Evolutionary conservation across 2,888 invertebrate species (phyloP), one percentile per base, ranked within the genome.

Genomic region (Stenolophus ochropezus): DNA sequence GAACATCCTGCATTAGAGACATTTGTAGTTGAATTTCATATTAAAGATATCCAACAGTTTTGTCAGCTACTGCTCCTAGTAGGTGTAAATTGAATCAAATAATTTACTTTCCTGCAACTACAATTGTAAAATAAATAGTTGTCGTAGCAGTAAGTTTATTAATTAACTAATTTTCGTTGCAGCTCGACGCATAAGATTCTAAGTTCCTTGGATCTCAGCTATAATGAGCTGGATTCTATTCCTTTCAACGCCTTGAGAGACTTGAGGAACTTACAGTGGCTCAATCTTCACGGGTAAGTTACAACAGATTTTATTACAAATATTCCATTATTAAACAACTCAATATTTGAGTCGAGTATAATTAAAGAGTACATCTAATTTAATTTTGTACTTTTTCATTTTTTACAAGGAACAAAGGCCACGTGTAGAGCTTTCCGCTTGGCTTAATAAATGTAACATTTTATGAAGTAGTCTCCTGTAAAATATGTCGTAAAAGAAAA

Each of bases 131-230:
- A n/a, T n/a, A n/a, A n/a, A n/a, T n/a, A n/a, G n/a, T n/a, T n/a
- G n/a, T n/a, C n/a, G n/a, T n/a, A n/a, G n/a, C n/a, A n/a, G 20
- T 69, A 18, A 33, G n/a, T 18, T 25, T 69, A 18, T 69, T 6
- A 14, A 69, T 73, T n/a, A n/a, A n/a, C n/a, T n/a, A n/a, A n/a
- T 74, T 14, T 61, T 2, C 86, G 87, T 93, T 92, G 83, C 92
- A 97, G 97, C 88, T 95, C 96, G 84, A 94, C 96, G 92, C 93
- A 94, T 84, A 93, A 93, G 87, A 94, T 94, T 85, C 91, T 97
- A 84, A 94, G 95, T 88, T 96, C 96, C 76, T 89, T 97, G 90
- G 97, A 97, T 90, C 91, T 96, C 86, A 94, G 95, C 88, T 94
- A 94, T 91, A 96, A 96, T 91, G 93, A 93, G 89, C 92, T 95